A percentile compares a stretch with the other conserved stretches of the same genome.
These are phyloP conservation scores for Dallia pectoralis DNA, from an alignment of 2,797 vertebrate genomes.

Conservation along the genomic window DNA sequence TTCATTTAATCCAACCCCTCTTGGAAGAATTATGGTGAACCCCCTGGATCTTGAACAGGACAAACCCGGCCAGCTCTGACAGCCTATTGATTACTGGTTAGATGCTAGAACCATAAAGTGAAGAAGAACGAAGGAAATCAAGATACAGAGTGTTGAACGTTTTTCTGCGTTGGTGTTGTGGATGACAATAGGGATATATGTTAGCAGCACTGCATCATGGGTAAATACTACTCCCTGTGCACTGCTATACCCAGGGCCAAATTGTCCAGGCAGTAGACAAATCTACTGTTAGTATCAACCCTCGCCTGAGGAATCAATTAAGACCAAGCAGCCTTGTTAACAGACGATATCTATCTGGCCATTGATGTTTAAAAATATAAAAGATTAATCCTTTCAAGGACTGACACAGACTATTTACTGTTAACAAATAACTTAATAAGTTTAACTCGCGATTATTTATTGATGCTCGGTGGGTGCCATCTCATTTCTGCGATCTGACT, in stretches of 20 bases:
- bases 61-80: too few species aligned
- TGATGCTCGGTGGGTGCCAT: slow-evolving; percentile 60
- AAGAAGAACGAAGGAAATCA: background rate
- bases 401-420: slow-evolving; percentile 77
- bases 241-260: slow-evolving; percentile 59
- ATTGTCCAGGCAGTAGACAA: slow-evolving; percentile 53
- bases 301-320: slow-evolving; percentile 72
- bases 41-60: too few species aligned
- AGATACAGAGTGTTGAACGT: background rate
- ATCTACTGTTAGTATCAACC: slow-evolving; percentile 69
- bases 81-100: too few species aligned
- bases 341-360: slow-evolving; percentile 66
- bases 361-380: slow-evolving; percentile 79
- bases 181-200: background rate
- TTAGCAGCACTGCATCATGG: background rate
- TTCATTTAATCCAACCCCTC: too few species aligned
- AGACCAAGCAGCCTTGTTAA: slow-evolving; percentile 72
- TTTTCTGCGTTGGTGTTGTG: background rate
- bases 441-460: slow-evolving; percentile 69
- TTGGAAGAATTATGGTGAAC: too few species aligned
- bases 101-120: too few species aligned
- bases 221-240: background rate
- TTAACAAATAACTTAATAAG: slow-evolving; percentile 81
- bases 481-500: slow-evolving; percentile 55
- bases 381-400: slow-evolving; percentile 73